phyloP scores from a whole-genome alignment of 2,888 invertebrate genomes.

The Acrobasis repandana region DNA sequence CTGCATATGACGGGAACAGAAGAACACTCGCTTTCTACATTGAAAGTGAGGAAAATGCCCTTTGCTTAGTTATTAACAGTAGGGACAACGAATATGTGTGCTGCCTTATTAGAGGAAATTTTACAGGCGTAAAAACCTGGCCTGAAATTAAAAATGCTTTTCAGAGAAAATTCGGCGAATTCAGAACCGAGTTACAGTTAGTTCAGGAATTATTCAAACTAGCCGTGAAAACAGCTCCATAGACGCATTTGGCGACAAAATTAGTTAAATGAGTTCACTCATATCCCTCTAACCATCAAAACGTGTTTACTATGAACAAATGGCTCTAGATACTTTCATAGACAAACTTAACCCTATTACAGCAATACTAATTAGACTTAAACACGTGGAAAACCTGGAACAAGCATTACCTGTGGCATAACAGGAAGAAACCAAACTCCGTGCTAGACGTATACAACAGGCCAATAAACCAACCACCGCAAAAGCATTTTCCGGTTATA shows the following conservation, averaged over 20 bases:
- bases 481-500: no score
- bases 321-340: slow-evolving; percentile 32
- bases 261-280: slow-evolving; percentile 19
- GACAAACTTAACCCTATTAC: slow-evolving; percentile 35
- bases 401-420: slow-evolving; percentile 34
- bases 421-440: slow-evolving; percentile 34
- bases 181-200: slow-evolving; percentile 31
- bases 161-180: slow-evolving; percentile 33
- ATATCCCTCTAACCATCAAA: slow-evolving; percentile 21
- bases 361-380: slow-evolving; percentile 30
- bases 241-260: slow-evolving; percentile 29
- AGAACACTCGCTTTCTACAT: slow-evolving; percentile 36
- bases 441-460: slow-evolving; percentile 14
- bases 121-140: slow-evolving; percentile 28
- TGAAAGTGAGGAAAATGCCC: slow-evolving; percentile 34
- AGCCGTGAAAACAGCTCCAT: slow-evolving; percentile 26
- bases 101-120: slow-evolving; percentile 36
- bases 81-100: slow-evolving; percentile 28
- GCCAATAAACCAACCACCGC: slow-evolving; percentile 3
- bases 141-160: slow-evolving; percentile 30
- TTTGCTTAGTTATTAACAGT: slow-evolving; percentile 26
- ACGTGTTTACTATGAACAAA: slow-evolving; percentile 31
- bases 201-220: slow-evolving; percentile 29
- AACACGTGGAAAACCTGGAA: slow-evolving; percentile 30
- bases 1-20: slow-evolving; percentile 38